Base-by-base conservation (phyloP, 2,113 vertebrate species). In the Eurystomus gularis region DNA sequence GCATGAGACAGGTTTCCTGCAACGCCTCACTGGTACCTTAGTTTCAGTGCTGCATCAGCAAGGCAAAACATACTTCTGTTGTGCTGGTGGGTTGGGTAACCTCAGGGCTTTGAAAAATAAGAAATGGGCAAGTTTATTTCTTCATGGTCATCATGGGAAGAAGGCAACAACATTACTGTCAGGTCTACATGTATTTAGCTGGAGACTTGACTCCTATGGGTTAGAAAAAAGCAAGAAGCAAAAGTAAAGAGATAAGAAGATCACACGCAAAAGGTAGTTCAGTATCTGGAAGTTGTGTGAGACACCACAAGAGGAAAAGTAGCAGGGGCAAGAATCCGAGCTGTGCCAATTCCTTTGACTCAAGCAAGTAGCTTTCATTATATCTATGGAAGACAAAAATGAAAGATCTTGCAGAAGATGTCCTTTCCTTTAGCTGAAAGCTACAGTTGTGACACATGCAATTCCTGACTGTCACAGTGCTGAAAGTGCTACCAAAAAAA, bases 371-470 rank as follows among this genome's bases (percentile, higher is more conserved):
- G 69, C 82, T 89, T 92, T 93, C 44, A 18, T 87, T 82, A 2
- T 57, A 40, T 58, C 77, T 94, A 82, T 73, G 51, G 86, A 93
- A 87, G 49, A 86, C 13, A 66, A 55, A 66, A 71, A 86, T 71
- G 55, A 89, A 82, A 79, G 93, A 77, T 64, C 55, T 90, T 72
- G 58, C 46, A 94, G 73, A 91, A 69, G 77, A 87, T 25, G 46
- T 82, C 49, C n/a, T 84, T 93, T 79, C 57, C 81, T 91, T 94
- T n/a, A 86, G 49, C 75, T 94, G 95, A 94, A 94, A 87, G 73
- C 52, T 92, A 65, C 44, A 57, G 49, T 80, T 95, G 66, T 87
- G 62, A 46, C 69, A 39, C 0, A 0, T 44, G 88, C 70, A 85
- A 82, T 85, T 92, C 57, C 54, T 77, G 77, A 79, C 61, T 91